These are phyloP conservation scores for Chloropsis hardwickii DNA, from an alignment of 2,113 vertebrate genomes.

Conservation along the genomic window DNA sequence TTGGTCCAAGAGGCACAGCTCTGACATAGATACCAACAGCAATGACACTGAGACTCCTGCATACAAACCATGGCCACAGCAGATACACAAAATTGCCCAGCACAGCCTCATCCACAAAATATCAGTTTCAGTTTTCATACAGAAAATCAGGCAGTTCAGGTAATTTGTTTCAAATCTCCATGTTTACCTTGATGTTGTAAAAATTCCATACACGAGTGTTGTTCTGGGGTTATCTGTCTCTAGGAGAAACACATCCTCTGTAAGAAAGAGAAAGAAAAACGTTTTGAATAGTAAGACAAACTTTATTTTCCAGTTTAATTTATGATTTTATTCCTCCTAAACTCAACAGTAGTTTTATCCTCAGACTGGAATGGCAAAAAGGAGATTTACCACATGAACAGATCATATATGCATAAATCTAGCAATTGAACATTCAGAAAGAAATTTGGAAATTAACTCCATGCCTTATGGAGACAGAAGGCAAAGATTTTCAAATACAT, in stretches of 20 bases:
- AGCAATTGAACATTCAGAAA: background rate
- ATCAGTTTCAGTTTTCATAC: background rate
- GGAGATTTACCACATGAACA: background rate
- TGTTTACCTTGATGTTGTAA: constrained; percentile 94
- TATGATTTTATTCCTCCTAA: background rate
- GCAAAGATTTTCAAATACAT: background rate
- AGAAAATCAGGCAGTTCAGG: background rate
- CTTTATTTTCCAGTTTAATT: background rate
- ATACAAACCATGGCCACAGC: background rate
- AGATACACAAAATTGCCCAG: background rate
- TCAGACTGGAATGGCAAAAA: background rate
- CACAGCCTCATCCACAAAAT: background rate
- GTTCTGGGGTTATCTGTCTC: constrained; percentile 92
- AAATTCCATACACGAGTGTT: constrained; percentile 91
- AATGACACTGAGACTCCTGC: background rate
- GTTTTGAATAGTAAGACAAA: background rate
- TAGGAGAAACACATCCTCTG: constrained; percentile 94
- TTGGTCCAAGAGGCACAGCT: background rate
- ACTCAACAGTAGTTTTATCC: background rate
- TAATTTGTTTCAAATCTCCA: background rate
- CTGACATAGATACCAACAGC: background rate
- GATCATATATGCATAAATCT: background rate
- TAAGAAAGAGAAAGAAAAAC: constrained; percentile 23
- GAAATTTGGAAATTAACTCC: background rate
- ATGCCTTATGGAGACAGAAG: background rate